Base-by-base conservation (phyloP, 2,888 invertebrate genomes). In the Hydropsyche betteni region DNA sequence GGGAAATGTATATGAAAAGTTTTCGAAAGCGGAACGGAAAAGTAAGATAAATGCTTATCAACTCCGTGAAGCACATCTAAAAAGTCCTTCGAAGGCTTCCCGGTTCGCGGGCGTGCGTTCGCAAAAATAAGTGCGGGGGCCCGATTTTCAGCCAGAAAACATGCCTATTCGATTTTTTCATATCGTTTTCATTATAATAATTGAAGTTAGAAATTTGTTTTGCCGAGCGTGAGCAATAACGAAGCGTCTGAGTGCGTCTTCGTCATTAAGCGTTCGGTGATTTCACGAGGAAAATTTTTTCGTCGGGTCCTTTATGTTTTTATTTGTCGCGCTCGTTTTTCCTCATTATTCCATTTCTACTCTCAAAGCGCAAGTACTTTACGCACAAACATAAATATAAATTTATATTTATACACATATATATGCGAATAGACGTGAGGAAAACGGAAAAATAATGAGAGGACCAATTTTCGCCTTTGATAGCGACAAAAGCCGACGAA, bases 381-480 rank as follows among this genome's bases (percentile, higher is more conserved):
- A 64, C 64, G 36, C 36, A 10, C 36, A 36, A 36, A 36, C 64
- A 64, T 36, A 64, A 36, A 64, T 64, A 64, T 64, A 64, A n/a
- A 34, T 64, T 33, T 33, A 33, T 61, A 61, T 16, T 64, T n/a
- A 12, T 64, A 64, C 10, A 36, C 34, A 64, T 64, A 36, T 64
- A 10, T n/a, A n/a, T 4, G 34, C 53, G 55, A 36, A 78, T 75
- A 78, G 75, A 75, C 72, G 74, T 44, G 64, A 70, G 74, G 70
- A 73, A 78, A 76, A 78, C 36, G 76, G 64, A 76, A 53, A 78
- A 74, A 78, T 78, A 78, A 76, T 76, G 78, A 76, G 78, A 70
- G 73, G 74, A 75, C 75, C 78, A 78, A 78, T 78, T 78, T 76
- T 76, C 71, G 75, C 76, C 75, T 78, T 78, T 78, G 78, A 78